A percentile compares a stretch with the other conserved stretches of the same genome.
Evolutionary conservation across 2,113 vertebrate species (phyloP).

Genomic region (Glaucidium brasilianum): DNA sequence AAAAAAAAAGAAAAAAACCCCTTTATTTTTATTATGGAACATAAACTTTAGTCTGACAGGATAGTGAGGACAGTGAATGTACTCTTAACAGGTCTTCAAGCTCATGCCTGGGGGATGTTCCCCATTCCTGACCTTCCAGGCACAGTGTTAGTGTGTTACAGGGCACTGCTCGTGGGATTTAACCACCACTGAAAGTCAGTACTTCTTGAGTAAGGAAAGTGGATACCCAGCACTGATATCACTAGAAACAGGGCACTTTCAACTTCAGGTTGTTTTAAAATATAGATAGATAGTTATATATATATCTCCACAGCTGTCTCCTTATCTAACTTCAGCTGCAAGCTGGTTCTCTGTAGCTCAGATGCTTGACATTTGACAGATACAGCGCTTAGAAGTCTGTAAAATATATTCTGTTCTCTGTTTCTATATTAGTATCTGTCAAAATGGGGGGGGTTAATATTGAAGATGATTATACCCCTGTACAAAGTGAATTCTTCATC

Average conservation of each 20-base stretch:
- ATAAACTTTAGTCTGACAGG: neutral
- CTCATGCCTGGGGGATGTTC: neutral
- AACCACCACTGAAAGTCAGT: neutral
- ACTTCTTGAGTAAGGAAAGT: neutral
- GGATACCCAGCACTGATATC: neutral
- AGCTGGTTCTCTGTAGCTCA: neutral
- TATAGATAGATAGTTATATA: rapidly evolving
- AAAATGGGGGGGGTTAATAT: neutral
- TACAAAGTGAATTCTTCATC: neutral
- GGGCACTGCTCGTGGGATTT: rapidly evolving
- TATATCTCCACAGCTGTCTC: neutral
- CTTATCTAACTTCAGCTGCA: neutral
- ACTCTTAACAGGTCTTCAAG: neutral
- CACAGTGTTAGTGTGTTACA: neutral
- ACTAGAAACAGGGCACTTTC: neutral
- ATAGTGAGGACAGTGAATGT: neutral
- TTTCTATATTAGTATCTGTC: neutral
- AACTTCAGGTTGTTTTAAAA: neutral
- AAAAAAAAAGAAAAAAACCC: neutral
- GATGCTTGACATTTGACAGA: neutral
- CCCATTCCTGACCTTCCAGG: neutral
- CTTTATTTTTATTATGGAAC: neutral
- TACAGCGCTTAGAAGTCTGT: neutral
- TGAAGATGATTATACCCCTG: neutral
- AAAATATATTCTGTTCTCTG: neutral